Evolutionary conservation across 2,797 vertebrate species (phyloP).

Genomic region (Sphenopsis melanotis): DNA sequence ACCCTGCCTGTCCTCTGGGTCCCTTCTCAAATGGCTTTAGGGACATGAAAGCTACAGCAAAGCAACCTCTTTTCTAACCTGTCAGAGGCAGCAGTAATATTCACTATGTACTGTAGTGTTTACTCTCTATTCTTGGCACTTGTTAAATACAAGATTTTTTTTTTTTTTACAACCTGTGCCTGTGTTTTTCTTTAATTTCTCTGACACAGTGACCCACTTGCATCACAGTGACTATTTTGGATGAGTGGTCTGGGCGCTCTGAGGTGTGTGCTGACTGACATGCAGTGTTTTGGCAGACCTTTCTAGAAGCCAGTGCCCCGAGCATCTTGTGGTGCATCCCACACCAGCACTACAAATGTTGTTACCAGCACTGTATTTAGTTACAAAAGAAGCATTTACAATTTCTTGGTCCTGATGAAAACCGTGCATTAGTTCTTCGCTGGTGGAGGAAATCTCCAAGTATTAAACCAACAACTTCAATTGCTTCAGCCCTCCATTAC

Average conservation of each 20-base stretch:
- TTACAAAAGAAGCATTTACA: not conserved
- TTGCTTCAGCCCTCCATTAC: not conserved
- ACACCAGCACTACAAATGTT: not conserved
- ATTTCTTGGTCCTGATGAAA: not conserved
- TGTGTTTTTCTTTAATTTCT: not conserved
- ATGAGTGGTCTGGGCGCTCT: not conserved
- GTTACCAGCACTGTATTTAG: not conserved
- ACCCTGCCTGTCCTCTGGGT: not conserved
- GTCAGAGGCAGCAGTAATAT: not conserved
- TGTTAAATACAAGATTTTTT: not conserved
- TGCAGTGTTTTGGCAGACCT: not conserved
- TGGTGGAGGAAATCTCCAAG: not conserved
- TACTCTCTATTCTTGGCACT: not conserved
- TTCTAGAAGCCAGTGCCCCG: not conserved
- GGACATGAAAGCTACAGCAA: not conserved
- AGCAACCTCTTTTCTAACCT: not conserved
- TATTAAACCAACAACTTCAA: not conserved
- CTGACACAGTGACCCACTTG: not conserved
- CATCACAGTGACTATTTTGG: not conserved
- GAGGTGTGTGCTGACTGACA: not conserved
- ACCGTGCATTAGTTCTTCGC: not conserved
- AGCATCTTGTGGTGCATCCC: not conserved
- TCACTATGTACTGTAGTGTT: not conserved
- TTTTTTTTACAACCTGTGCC: not conserved
- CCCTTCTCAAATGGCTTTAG: not conserved